These are phyloP conservation scores for Ptilodon capucinus DNA, from an alignment of 2,888 invertebrate species.

Conservation along the genomic window DNA sequence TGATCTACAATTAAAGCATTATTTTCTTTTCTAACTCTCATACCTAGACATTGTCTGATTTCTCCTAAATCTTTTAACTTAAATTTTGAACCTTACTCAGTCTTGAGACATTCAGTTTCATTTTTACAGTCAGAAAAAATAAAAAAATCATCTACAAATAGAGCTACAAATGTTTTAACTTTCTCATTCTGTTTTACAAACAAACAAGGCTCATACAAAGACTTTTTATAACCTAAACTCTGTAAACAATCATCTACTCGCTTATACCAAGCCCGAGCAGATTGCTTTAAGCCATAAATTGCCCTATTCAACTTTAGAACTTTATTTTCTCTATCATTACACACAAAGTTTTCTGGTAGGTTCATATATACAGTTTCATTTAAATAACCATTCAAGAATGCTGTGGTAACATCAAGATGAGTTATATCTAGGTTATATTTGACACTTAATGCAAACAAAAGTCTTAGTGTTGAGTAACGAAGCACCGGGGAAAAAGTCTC, in stretches of 20 bases:
- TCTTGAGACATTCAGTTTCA: too few relatives aligned
- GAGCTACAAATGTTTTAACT: too few relatives aligned
- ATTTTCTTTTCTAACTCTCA: slow-evolving; percentile 3
- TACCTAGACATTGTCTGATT: slow-evolving; percentile 6
- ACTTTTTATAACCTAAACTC: slow-evolving; percentile 14
- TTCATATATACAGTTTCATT: background rate
- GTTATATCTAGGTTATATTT: background rate
- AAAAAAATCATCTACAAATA: slow-evolving; percentile 12
- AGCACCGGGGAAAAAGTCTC: slow-evolving; percentile 25
- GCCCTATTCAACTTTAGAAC: slow-evolving; percentile 25
- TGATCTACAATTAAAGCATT: slow-evolving; percentile 7
- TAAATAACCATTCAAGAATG: background rate
- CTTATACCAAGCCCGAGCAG: slow-evolving; percentile 16
- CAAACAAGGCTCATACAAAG: slow-evolving; percentile 11
- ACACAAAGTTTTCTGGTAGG: background rate
- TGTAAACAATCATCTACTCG: slow-evolving; percentile 13
- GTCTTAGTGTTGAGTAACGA: slow-evolving; percentile 16
- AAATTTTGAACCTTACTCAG: slow-evolving; percentile 3
- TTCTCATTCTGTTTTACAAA: slow-evolving; percentile 6
- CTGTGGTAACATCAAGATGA: background rate
- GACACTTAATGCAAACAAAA: slow-evolving; percentile 12
- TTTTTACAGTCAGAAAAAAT: too few relatives aligned
- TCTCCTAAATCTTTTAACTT: slow-evolving; percentile 10
- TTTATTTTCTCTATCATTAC: slow-evolving; percentile 9
- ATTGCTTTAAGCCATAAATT: slow-evolving; percentile 22